Base-by-base conservation (phyloP, 2,797 vertebrate species). In the Cirrhinus mrigala region DNA sequence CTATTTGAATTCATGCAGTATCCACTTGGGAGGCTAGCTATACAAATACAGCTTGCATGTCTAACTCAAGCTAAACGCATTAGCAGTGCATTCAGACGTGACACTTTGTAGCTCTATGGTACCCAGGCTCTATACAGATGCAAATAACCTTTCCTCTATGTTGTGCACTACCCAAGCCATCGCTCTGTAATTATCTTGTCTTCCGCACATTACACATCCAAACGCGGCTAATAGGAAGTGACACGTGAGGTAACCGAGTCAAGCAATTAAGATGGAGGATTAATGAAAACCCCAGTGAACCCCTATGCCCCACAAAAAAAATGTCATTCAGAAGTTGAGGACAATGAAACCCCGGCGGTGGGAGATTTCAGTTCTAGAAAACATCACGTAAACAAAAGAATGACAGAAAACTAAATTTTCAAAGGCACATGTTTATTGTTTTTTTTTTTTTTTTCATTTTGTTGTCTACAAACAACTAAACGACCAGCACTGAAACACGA, bases 111-210 rank as follows among this genome's bases (percentile, higher is more conserved):
- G 50, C 74, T 83, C 88, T 52, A 76, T 74, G 54, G 79, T 71
- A 76, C 27, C 33, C 74, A 15, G 84, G 85, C 82, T 85, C 90
- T 68, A 90, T 86, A 89, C 85, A 89, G 79, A 90, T 89, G 88
- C 89, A 87, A 89, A 90, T 90, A 75, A 82, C 29, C 77, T 54
- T 87, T 88, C 86, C 74, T 87, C 73, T 58, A 64, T 69, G 86
- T 84, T 87, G 66, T 68, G 81, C 70, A 79, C 75, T 75, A 71
- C 91, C 89, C 87, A 83, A 58, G 29, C 87, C 88, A 90, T 85
- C 66, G 84, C 66, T 1, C 11, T 68, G 87, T 92, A 94, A 95
- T 94, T 93, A 95, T 92, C 92, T 94, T 93, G 92, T 95, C 93
- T 92, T 75, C 62, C 71, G 87, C 84, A 64, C 88, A 92, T 89